Evolutionary conservation across 2,113 vertebrate species (phyloP), one percentile per base, ranked within the genome.

Genomic region (Rhineura floridana): DNA sequence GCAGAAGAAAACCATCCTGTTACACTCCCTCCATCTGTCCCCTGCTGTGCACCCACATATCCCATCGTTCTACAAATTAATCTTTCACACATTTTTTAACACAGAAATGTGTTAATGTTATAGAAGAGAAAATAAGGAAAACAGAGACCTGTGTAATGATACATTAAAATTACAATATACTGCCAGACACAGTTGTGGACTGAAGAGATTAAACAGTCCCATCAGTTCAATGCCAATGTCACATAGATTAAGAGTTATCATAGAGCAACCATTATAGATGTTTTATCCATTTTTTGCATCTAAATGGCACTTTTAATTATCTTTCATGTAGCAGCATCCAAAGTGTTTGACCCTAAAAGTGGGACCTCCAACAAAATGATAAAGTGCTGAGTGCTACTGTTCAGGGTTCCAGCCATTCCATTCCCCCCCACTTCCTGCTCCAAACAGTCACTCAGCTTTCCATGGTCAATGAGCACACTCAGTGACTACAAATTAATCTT

Each of bases 1-100:
- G 94, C 96, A 95, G 97, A 96, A 96, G 95, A 96, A 97, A 97
- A 96, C 96, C 95, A 96, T 96, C 96, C 96, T 96, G 96, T 96
- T 96, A 97, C 97, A 96, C 97, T 96, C 97, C 94, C 95, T 95
- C 97, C 97, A 97, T 97, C 97, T 97, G 97, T 96, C 96, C 96
- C 95, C 93, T 93, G 96, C 96, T 96, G 92, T 93, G 96, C 96
- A 96, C 96, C 96, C 97, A 96, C 97, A 96, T 95, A 95, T 95
- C 96, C 97, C 95, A 95, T 97, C 96, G 94, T 96, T 96, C 96
- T 95, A 97, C 97, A 97, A 97, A 97, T 97, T 97, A 97, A 97
- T 97, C 97, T 96, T 97, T 97, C 97, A 96, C 97, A 97, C 97
- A 96, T 97, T 97, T 96, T 96, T 96, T 96, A 97, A 96, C 95